phyloP scores from a whole-genome alignment of 2,888 invertebrate genomes.

The Dexiosoma caninum region DNA sequence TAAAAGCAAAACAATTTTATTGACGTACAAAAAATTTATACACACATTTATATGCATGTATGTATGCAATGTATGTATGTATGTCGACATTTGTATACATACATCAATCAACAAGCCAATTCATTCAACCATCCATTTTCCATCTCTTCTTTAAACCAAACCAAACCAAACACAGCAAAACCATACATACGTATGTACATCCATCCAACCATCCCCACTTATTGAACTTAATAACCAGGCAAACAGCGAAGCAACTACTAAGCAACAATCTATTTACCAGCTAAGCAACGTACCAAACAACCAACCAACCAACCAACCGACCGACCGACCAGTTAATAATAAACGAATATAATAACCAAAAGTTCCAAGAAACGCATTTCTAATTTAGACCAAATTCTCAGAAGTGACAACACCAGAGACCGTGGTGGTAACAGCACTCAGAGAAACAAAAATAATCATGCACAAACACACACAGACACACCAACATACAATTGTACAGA shows the following conservation, averaged over 20 bases:
- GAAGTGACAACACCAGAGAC: slow-evolving; percentile 73
- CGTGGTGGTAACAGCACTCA: slow-evolving; percentile 55
- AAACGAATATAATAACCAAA: slow-evolving; percentile 63
- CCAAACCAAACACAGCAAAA: too few relatives aligned
- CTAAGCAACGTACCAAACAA: slow-evolving; percentile 4
- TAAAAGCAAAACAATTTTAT: slow-evolving; percentile 47
- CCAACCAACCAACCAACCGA: slow-evolving; percentile 30
- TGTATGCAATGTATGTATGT: not conserved
- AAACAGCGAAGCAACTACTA: not conserved
- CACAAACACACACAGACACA: not conserved
- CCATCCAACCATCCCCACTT: not conserved
- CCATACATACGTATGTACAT: too few relatives aligned
- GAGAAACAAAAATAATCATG: slow-evolving; percentile 12
- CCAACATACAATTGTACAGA: not conserved
- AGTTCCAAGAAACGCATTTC: slow-evolving; percentile 77
- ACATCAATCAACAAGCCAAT: slow-evolving; percentile 8
- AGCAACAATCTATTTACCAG: not conserved
- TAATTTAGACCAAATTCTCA: slow-evolving; percentile 76
- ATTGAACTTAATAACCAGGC: slow-evolving; percentile 8
- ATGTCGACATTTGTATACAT: not conserved
- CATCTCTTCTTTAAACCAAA: not conserved
- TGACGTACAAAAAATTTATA: slow-evolving; percentile 52
- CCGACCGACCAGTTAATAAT: slow-evolving; percentile 24
- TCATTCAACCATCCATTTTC: slow-evolving; percentile 40
- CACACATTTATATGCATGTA: not conserved